Conservation (phyloP, 2,113 vertebrate genomes). For the Xiphorhynchus elegans region DNA sequence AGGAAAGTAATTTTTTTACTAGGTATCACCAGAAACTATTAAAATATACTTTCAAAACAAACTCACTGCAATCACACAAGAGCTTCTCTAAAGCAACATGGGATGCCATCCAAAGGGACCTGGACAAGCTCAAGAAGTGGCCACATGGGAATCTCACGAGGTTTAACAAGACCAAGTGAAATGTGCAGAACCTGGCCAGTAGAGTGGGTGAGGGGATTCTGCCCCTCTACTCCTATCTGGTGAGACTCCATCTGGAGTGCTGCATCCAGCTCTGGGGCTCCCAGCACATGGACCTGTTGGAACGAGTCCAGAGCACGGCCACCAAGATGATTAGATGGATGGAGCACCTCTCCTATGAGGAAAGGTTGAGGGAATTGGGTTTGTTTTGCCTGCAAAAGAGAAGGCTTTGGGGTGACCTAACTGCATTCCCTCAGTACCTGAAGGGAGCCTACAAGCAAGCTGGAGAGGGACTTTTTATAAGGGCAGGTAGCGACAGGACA, state of each 20-base stretch:
- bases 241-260: not conserved
- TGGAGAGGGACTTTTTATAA: not conserved
- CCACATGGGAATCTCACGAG: rapidly evolving
- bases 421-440: not conserved
- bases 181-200: not conserved
- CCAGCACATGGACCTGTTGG: not conserved
- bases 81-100: not conserved
- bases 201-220: not conserved
- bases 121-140: not conserved
- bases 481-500: not conserved
- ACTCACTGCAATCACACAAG: not conserved
- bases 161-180: rapidly evolving
- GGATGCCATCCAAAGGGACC: not conserved
- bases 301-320: not conserved
- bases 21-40: not conserved
- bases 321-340: not conserved
- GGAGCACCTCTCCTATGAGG: not conserved
- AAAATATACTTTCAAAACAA: not conserved
- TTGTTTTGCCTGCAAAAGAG: not conserved
- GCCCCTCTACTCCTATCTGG: not conserved
- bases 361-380: not conserved
- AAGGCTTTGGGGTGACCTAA: not conserved
- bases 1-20: not conserved
- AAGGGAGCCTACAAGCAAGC: not conserved
- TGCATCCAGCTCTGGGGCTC: not conserved